phyloP scores from a whole-genome alignment of 2,113 vertebrate species.

The Spizaetus ornatus region DNA sequence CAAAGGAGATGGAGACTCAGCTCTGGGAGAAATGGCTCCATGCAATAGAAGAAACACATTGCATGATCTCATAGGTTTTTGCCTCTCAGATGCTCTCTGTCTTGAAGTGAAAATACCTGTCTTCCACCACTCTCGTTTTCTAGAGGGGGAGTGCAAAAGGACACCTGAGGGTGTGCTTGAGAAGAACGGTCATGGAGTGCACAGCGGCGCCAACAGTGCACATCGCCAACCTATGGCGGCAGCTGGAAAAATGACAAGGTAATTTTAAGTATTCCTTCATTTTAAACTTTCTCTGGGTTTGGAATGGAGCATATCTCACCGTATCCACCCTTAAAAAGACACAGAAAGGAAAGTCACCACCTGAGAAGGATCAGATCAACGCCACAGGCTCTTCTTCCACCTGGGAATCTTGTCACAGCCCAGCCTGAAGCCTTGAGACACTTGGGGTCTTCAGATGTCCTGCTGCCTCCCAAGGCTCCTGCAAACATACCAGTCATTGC shows the following conservation, averaged over 20 bases:
- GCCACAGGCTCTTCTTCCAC: neutral
- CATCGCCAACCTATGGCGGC: conserved; percentile 59
- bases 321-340: neutral
- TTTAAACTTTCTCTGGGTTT: neutral
- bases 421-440: neutral
- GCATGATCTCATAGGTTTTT: neutral
- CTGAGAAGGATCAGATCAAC: neutral
- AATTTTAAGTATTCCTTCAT: neutral
- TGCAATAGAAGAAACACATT: neutral
- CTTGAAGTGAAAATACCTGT: neutral
- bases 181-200: conserved; percentile 75
- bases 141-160: conserved; percentile 76
- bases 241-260: conserved; percentile 83
- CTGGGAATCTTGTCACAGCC: neutral
- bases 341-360: neutral
- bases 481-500: neutral
- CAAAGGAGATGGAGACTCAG: neutral
- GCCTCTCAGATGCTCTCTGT: neutral
- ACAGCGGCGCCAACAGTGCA: conserved; percentile 66
- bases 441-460: neutral
- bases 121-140: neutral
- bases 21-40: neutral
- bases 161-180: conserved; percentile 64
- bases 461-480: neutral
- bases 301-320: neutral